Evolutionary conservation across 2,113 vertebrate species (phyloP), one percentile per base, ranked within the genome.

Genomic region (Urocolius indicus): DNA sequence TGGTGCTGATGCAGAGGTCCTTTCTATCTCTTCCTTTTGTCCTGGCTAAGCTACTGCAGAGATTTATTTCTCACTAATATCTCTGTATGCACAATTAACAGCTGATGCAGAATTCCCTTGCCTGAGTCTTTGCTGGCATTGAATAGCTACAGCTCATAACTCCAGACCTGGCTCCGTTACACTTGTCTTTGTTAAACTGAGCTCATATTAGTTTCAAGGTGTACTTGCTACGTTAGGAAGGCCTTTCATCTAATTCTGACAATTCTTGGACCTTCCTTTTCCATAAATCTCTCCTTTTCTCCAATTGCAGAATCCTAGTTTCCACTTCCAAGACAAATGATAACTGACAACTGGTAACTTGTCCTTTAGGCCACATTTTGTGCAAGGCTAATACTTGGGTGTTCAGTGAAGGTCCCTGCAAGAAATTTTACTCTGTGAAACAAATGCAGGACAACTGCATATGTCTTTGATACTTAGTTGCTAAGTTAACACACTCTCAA

Each of bases 1-100:
- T 80, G 87, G 71, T 95, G 82, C 63, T 93, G 87, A 94, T 63
- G 52, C 68, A 84, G 72, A 84, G 55, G 68, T 86, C 65, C n/a
- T 91, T 74, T 20, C 73, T 78, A 29, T 46, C 30, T 66, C 9
- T 84, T 93, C 13, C 36, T 87, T 93, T 92, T 90, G 61, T 94
- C 80, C 83, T 95, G 76, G 57, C 41, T 90, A 79, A 86, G 41
- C 68, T 82, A 16, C 48, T 78, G 93, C 83, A 87, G 80, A 24
- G 15, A 63, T 88, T 88, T 0, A 0, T 89, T 92, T 81, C 90
- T 86, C 74, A 41, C 74, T 78, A 68, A 51, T 88, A 89, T 41
- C 27, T 88, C 68, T 90, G 45, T 72, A 74, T 65, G 72, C 45
- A 6, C 83, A 90, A 86, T 93, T 90, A 92, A 90, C 30, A 93